Conservation (phyloP, 2,888 invertebrate genomes). For the Sturmia bella region DNA sequence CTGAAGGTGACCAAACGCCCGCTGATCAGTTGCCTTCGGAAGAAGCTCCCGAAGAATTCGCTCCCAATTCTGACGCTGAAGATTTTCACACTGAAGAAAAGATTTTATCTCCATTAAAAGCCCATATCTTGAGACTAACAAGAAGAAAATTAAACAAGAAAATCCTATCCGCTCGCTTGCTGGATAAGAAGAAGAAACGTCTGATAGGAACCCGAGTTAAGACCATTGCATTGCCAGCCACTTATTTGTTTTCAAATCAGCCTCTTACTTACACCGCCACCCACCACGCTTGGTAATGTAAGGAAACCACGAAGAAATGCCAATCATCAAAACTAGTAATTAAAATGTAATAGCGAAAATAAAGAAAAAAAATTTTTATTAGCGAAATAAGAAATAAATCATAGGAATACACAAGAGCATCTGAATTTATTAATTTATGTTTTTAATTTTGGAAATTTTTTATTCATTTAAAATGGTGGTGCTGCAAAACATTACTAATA, state of each 20-base stretch:
- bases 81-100: slow-evolving; percentile 69
- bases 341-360: neutral
- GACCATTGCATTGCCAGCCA: slow-evolving; percentile 38
- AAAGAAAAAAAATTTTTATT: neutral
- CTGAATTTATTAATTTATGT: too few species aligned
- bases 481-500: too few species aligned
- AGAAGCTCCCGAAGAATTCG: slow-evolving; percentile 70
- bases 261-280: slow-evolving; percentile 74
- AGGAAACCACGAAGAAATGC: slow-evolving; percentile 19
- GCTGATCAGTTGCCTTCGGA: slow-evolving; percentile 69
- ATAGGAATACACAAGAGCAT: too few species aligned
- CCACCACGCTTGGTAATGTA: slow-evolving; percentile 73
- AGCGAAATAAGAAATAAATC: too few species aligned
- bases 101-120: neutral
- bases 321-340: slow-evolving; percentile 22
- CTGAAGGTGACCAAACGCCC: slow-evolving; percentile 62
- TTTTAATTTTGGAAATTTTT: too few species aligned
- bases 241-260: slow-evolving; percentile 73
- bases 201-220: slow-evolving; percentile 55
- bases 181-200: slow-evolving; percentile 61
- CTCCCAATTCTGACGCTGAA: slow-evolving; percentile 72
- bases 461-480: too few species aligned
- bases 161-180: slow-evolving; percentile 44
- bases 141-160: slow-evolving; percentile 48
- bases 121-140: slow-evolving; percentile 40